Conservation (phyloP, 2,888 invertebrate species). For the Euphydryas editha region DNA sequence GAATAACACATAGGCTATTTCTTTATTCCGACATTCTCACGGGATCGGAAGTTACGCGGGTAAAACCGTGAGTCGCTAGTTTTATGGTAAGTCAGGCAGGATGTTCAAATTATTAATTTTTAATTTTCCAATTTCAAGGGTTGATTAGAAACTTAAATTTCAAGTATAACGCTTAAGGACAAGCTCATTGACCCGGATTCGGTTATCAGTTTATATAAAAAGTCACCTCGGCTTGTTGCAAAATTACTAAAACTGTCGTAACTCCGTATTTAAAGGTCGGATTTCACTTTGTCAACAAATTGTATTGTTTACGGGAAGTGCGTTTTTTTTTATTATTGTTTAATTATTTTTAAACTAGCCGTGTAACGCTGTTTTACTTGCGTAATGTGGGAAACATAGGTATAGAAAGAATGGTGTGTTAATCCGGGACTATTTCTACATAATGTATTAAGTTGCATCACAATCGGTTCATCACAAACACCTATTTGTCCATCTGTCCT, state of each 20-base stretch:
- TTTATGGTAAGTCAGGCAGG: not conserved
- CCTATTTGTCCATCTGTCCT: too few relatives aligned
- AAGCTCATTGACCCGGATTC: conserved; percentile 49
- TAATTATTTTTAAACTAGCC: not conserved
- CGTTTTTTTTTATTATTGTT: conserved; percentile 21
- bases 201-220: conserved; percentile 52
- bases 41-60: too few relatives aligned
- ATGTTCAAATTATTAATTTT: not conserved
- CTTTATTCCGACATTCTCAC: too few relatives aligned
- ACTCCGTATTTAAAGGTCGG: conserved; percentile 60
- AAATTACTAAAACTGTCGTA: conserved; percentile 65
- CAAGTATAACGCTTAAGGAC: conserved; percentile 33
- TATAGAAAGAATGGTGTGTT: too few relatives aligned
- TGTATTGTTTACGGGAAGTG: conserved; percentile 34
- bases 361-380: not conserved
- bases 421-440: too few relatives aligned
- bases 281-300: conserved; percentile 60
- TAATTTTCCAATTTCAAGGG: conserved; percentile 34
- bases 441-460: too few relatives aligned
- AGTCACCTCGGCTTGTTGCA: conserved; percentile 71
- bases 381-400: too few relatives aligned
- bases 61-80: not conserved
- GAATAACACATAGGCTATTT: too few relatives aligned
- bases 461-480: too few relatives aligned
- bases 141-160: conserved; percentile 5